phyloP scores from a whole-genome alignment of 2,888 invertebrate genomes.

The Rhamnusium bicolor region DNA sequence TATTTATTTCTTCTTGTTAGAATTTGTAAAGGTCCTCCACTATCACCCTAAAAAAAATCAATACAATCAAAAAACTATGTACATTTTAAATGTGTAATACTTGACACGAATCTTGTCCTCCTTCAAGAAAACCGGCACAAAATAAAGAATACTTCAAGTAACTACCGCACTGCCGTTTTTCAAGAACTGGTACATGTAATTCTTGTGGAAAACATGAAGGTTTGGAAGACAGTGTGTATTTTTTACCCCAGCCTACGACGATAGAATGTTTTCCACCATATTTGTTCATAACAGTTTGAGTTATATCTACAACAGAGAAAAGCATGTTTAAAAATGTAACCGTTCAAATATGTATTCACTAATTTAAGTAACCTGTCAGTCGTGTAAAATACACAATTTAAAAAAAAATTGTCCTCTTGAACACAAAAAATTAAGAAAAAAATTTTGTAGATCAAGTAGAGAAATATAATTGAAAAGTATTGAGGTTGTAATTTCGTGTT shows the following conservation, averaged over 20 bases:
- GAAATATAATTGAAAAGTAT: too few species aligned
- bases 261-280: conserved; percentile 6
- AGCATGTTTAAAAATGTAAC: too few species aligned
- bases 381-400: too few species aligned
- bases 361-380: too few species aligned
- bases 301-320: conserved; percentile 15
- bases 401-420: too few species aligned
- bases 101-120: conserved; percentile 25
- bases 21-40: conserved; percentile 28
- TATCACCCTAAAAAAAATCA: conserved; percentile 23
- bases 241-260: conserved; percentile 29
- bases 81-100: background rate
- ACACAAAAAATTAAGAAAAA: too few species aligned
- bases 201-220: conserved; percentile 30
- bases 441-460: too few species aligned
- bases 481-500: too few species aligned
- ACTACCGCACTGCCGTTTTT: background rate
- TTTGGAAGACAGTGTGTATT: background rate
- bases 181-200: conserved; percentile 23
- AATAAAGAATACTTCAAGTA: conserved; percentile 8
- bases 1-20: conserved; percentile 10
- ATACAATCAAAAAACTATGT: background rate
- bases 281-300: background rate
- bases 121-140: conserved; percentile 29
- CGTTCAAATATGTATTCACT: too few species aligned